A percentile compares a stretch with the other conserved stretches of the same genome.
Conservation (phyloP, 1,140 invertebrate species). For the Trichonephila clavata region DNA sequence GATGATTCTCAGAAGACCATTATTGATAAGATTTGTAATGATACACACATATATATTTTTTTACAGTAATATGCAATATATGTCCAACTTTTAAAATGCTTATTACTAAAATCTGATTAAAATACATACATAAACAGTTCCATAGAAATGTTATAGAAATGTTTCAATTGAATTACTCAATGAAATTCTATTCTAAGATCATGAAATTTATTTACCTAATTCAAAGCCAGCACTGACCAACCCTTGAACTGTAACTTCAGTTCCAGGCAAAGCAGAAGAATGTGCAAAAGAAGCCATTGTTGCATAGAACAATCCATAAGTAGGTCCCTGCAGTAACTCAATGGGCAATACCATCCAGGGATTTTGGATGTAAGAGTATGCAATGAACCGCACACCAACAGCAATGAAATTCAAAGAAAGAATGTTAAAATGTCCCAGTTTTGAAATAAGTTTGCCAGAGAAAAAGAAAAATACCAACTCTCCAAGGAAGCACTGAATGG, state of each 20-base stretch:
- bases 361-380: constrained; percentile 88
- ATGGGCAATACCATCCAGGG: constrained; percentile 90
- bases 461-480: constrained; percentile 94
- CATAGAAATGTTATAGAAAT: no score
- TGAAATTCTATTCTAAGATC: no score
- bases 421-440: constrained; percentile 90
- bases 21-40: no score
- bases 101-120: no score
- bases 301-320: constrained; percentile 93
- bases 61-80: no score
- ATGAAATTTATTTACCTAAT: constrained; percentile 70
- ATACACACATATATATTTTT: no score
- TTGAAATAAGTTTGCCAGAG: constrained; percentile 89
- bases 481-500: constrained; percentile 91
- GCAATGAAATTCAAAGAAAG: constrained; percentile 85
- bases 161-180: no score
- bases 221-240: constrained; percentile 83
- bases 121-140: no score
- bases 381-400: constrained; percentile 88
- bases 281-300: constrained; percentile 94
- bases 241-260: constrained; percentile 89
- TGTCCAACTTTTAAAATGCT: no score
- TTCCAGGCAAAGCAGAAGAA: constrained; percentile 91
- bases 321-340: constrained; percentile 92
- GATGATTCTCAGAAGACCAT: no score